Evolutionary conservation across 2,888 invertebrate species (phyloP).

Genomic region (Acleris literana): DNA sequence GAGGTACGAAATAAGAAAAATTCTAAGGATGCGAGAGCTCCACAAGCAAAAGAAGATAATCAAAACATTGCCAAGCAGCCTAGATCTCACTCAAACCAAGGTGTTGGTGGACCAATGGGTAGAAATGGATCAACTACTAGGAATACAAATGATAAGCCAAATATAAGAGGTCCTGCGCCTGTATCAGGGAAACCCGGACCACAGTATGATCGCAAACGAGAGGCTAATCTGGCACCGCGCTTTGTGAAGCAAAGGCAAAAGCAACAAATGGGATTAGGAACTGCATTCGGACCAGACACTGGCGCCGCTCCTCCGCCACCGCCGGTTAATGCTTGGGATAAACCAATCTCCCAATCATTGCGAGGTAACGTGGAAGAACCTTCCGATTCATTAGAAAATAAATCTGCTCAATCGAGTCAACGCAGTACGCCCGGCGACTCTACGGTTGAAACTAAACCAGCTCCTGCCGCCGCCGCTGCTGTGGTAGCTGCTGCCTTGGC

Average conservation of each 20-base stretch:
- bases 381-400: constrained; percentile 58
- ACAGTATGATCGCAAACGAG: constrained; percentile 79
- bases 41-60: constrained; percentile 65
- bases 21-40: constrained; percentile 83
- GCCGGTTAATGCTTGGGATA: constrained; percentile 92
- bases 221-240: constrained; percentile 88
- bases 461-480: constrained; percentile 40
- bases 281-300: constrained; percentile 78
- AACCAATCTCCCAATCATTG: constrained; percentile 89
- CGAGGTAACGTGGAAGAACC: constrained; percentile 81
- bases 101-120: constrained; percentile 50
- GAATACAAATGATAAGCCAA: constrained; percentile 71
- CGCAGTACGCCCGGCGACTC: constrained; percentile 74
- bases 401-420: constrained; percentile 73
- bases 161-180: constrained; percentile 63
- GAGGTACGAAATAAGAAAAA: constrained; percentile 92
- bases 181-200: constrained; percentile 62
- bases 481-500: not conserved
- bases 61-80: constrained; percentile 63
- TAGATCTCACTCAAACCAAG: constrained; percentile 77
- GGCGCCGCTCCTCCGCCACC: constrained; percentile 87
- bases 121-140: constrained; percentile 74
- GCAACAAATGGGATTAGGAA: constrained; percentile 73
- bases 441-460: constrained; percentile 61
- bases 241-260: constrained; percentile 89